phyloP scores from a whole-genome alignment of 1,140 invertebrate species.

The Monomorium pharaonis region DNA sequence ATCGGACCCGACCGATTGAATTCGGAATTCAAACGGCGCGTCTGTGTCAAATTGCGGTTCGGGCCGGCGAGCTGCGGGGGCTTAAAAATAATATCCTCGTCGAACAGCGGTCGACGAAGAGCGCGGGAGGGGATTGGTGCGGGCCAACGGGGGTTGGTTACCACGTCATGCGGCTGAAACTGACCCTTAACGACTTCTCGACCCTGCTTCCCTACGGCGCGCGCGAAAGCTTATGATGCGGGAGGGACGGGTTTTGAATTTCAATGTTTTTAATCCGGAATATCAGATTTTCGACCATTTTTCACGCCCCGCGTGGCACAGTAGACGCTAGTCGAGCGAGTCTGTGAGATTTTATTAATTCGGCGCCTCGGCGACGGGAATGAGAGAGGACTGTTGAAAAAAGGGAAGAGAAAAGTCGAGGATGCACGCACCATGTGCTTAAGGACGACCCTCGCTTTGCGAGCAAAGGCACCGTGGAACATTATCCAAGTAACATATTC shows the following conservation, averaged over 20 bases:
- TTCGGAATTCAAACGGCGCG: conserved; percentile 82
- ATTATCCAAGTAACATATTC: conserved; percentile 74
- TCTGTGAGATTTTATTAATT: conserved; percentile 84
- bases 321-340: conserved; percentile 70
- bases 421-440: conserved; percentile 55
- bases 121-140: conserved; percentile 51
- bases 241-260: conserved; percentile 85
- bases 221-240: conserved; percentile 48
- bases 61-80: conserved; percentile 66
- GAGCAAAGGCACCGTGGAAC: conserved; percentile 45
- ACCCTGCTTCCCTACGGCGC: conserved; percentile 62
- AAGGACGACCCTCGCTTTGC: conserved; percentile 59
- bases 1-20: conserved; percentile 79
- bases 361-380: conserved; percentile 66
- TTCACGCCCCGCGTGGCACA: conserved; percentile 79
- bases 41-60: conserved; percentile 83
- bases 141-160: conserved; percentile 58
- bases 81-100: conserved; percentile 84
- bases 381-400: conserved; percentile 4
- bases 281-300: conserved; percentile 86
- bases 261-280: conserved; percentile 86
- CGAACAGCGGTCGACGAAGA: conserved; percentile 63
- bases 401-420: conserved; percentile 17
- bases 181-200: conserved; percentile 85
- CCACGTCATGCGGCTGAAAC: conserved; percentile 76